Evolutionary conservation across 2,888 invertebrate genomes (phyloP), one percentile per base, ranked within the genome.

Genomic region (Adineta ricciae): DNA sequence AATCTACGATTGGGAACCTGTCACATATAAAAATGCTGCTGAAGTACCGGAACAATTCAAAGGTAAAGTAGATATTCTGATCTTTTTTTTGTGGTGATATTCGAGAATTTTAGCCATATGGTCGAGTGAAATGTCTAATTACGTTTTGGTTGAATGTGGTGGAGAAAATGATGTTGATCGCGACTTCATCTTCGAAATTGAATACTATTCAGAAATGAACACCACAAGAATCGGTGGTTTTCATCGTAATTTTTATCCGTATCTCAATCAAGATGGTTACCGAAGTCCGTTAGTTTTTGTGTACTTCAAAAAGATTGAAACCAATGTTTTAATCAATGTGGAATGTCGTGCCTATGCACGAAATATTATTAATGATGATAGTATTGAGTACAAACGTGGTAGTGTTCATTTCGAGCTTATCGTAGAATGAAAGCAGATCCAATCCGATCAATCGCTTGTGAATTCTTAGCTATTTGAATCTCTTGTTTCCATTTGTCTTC

Each of bases 361-460:
- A 64, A 86, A 86, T 50, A 86, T 86, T 24, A 50, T 82, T 38
- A 38, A 84, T 56, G 94, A 96, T 92, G 94, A 95, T 90, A 93
- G 93, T 91, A 24, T 78, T 11, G 78, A 78, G 41, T 95, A 96
- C 91, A 93, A 95, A 91, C 94, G 95, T 90, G 96, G 96, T 89
- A 94, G 95, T 88, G 95, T 96, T 89, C 96, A 96, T 92, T 96
- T 96, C 92, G 96, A 96, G 92, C 92, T 96, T 91, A 94, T 96
- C 94, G 93, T 96, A 91, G 96, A 96, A 92, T 94, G 94, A 93
- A 87, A 36, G n/a, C n/a, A n/a, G n/a, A n/a, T n/a, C n/a, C n/a
- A n/a, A n/a, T n/a, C 11, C 4, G 16, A 8, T 8, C 46, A 46
- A 46, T 64, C 27, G 14, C 19, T 50, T 50, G 50, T 50, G 46